Base-by-base conservation (phyloP, 2,113 vertebrate species). In the Furnarius figulus region DNA sequence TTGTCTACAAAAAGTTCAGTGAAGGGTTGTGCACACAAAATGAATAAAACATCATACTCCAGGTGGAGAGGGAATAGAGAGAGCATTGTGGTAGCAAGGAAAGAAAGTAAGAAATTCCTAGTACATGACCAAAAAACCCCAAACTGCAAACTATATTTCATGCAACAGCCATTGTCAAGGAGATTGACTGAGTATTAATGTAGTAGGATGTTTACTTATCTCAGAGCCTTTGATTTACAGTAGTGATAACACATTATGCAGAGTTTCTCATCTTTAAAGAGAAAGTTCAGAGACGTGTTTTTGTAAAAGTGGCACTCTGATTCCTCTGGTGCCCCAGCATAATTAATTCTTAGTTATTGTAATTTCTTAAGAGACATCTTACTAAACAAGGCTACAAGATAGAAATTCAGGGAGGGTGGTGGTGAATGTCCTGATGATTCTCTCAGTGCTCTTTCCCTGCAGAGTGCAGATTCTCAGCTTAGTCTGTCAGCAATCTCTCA, bases 381-480 rank as follows among this genome's bases (percentile, higher is more conserved):
- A 81, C 87, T 95, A 87, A 96, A 82, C n/a, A 84, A 97, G 94
- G 86, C 89, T 94, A 85, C 68, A 14, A 73, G 92, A 58, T 79
- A 88, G 39, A 93, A 96, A 83, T 76, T 22, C 52, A 80, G 61
- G 35, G 66, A 82, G 71, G 86, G 59, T 35, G 79, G 67, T 77
- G 62, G 59, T 65, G 95, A 35, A 37, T 14, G 81, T 96, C 88
- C 97, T 95, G 97, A 97, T 97, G 78, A 97, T 93, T 89, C 63
- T 95, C 91, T 92, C 80, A 90, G 95, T 96, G 96, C 90, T 97
- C 89, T 97, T 96, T 95, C 91, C 91, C 65, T 92, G 84, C 98
- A 99, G 99, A 98, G 98, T 73, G 95, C 98, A 94, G 99, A 98
- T 92, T 99, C 99, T 85, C 98, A 98, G 98, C 94, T 98, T 78